Evolutionary conservation across 2,113 vertebrate genomes (phyloP).

Genomic region (Telmatochromis sp.): DNA sequence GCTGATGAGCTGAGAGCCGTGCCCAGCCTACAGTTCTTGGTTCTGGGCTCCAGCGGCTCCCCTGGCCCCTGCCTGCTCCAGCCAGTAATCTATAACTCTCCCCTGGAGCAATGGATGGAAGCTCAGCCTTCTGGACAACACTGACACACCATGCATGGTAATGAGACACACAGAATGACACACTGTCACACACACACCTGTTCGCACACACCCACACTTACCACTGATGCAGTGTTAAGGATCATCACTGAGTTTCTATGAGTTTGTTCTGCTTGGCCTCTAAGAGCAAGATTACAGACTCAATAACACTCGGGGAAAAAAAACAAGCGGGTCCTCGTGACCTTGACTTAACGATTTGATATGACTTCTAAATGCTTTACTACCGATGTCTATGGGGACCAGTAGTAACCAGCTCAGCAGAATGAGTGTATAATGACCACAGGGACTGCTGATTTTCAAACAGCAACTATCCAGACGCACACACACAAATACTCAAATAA

Average conservation of each 20-base stretch:
- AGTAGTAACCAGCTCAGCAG: slow-evolving; percentile 52
- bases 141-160: slow-evolving; percentile 62
- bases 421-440: slow-evolving; percentile 50
- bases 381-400: slow-evolving; percentile 10
- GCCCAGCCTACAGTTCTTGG: slow-evolving; percentile 51
- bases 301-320: not conserved
- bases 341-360: slow-evolving; percentile 43
- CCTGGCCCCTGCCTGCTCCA: slow-evolving; percentile 48
- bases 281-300: not conserved
- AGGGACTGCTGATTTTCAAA: slow-evolving; percentile 37
- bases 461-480: not conserved
- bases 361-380: slow-evolving; percentile 54
- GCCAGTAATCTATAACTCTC: slow-evolving; percentile 68
- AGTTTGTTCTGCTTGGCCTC: not conserved
- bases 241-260: slow-evolving; percentile 18
- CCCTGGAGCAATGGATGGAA: slow-evolving; percentile 45
- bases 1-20: slow-evolving; percentile 65
- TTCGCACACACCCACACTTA: slow-evolving; percentile 32
- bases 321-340: slow-evolving; percentile 7
- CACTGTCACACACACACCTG: slow-evolving; percentile 33
- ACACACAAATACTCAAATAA: slow-evolving; percentile 19
- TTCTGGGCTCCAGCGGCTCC: slow-evolving; percentile 46
- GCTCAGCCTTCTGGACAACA: slow-evolving; percentile 63
- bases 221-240: slow-evolving; percentile 12
- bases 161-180: slow-evolving; percentile 55